These are phyloP conservation scores for Phalacrocorax pelagicus DNA, from an alignment of 2,113 vertebrate species.

Conservation along the genomic window DNA sequence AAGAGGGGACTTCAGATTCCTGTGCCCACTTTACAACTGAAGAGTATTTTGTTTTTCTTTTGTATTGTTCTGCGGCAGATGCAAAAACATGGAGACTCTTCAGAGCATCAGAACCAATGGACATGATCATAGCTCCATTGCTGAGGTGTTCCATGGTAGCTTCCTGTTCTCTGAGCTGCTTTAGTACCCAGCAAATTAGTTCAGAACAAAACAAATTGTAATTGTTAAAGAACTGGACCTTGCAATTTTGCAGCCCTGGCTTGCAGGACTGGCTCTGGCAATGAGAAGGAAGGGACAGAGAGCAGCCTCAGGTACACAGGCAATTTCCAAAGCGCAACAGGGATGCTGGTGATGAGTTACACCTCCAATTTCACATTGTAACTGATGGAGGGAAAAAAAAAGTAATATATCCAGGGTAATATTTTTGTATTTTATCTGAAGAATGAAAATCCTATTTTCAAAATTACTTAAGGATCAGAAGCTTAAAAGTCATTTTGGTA, in stretches of 20 bases:
- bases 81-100: background rate
- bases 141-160: background rate
- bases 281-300: background rate
- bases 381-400: background rate
- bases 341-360: background rate
- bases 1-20: background rate
- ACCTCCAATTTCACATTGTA: background rate
- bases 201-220: background rate
- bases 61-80: background rate
- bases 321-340: background rate
- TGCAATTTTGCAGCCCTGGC: background rate
- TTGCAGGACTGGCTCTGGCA: background rate
- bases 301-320: background rate
- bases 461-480: background rate
- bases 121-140: background rate
- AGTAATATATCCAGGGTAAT: background rate
- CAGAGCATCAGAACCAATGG: background rate
- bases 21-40: background rate
- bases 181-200: background rate
- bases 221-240: background rate
- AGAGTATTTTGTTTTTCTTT: background rate
- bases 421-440: background rate
- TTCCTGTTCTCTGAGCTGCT: background rate
- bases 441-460: background rate
- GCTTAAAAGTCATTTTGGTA: background rate